Evolutionary conservation across 2,888 invertebrate genomes (phyloP).

Genomic region (Rhogogaster chlorosoma): DNA sequence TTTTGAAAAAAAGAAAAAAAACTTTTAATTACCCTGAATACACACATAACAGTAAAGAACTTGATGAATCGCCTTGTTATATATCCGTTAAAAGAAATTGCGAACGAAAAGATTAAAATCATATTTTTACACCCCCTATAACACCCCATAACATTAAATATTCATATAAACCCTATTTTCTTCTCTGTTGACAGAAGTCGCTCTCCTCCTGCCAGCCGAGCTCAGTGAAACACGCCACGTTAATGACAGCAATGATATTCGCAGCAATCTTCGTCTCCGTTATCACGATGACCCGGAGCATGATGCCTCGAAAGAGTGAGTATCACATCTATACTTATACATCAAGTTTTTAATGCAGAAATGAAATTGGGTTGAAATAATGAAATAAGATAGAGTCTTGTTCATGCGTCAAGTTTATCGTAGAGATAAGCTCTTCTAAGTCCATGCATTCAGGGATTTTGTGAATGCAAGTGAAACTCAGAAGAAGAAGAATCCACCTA

Average conservation of each 20-base stretch:
- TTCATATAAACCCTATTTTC: background rate
- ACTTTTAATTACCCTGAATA: slow-evolving; percentile 14
- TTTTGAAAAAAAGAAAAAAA: too few relatives aligned
- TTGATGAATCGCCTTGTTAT: background rate
- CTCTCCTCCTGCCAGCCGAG: slow-evolving; percentile 89
- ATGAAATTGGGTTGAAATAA: background rate
- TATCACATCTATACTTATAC: slow-evolving; percentile 61
- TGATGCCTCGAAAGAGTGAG: slow-evolving; percentile 86
- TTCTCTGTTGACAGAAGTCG: slow-evolving; percentile 84
- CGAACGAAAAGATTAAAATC: background rate
- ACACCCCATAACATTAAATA: background rate
- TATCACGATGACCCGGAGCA: slow-evolving; percentile 88
- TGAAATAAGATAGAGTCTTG: background rate
- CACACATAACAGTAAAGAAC: background rate
- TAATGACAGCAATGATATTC: slow-evolving; percentile 90
- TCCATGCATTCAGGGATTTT: background rate
- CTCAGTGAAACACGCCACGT: slow-evolving; percentile 87
- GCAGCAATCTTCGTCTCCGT: slow-evolving; percentile 87
- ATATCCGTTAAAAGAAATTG: background rate
- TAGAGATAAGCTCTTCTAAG: too few relatives aligned
- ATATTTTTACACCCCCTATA: background rate
- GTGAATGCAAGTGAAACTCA: background rate
- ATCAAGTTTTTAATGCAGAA: background rate
- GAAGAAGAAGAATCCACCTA: background rate
- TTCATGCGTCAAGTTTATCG: background rate